Base-by-base conservation (phyloP, 2,888 invertebrate species). In the Coleophora flavipennella region DNA sequence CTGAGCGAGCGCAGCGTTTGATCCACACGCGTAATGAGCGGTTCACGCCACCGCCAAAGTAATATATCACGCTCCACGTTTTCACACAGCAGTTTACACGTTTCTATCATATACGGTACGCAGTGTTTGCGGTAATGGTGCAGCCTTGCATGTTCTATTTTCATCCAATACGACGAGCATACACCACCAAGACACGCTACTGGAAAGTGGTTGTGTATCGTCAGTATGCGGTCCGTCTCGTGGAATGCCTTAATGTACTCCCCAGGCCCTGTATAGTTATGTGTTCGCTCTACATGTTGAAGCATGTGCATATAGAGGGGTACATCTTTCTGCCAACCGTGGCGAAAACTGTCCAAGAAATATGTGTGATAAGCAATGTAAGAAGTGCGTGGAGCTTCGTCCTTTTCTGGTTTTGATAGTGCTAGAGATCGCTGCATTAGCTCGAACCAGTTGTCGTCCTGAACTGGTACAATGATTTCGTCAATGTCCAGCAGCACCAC, bases 111-210 rank as follows among this genome's bases (percentile, higher is more conserved):
- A 39, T 94, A 92, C 54, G 91, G 91, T 4, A 95, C 96, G 76
- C 97, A 97, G 76, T 95, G 95, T 20, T 94, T 94, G 43, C 96
- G 89, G 80, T 97, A 97, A 75, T 97, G 97, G 70, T 97, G 95
- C 58, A 97, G 85, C 51, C 97, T 93, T n/a, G 96, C 97, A 60
- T 92, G 91, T 27, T 85, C 85, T 13, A 92, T 92, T 50, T 93
- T 91, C 49, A 97, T 90, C 40, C 94, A 89, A 78, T 92, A 95
- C 35, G 94, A 92, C 38, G 93, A 93, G 75, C 95, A 96, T 6
- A 89, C 87, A 31, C 92, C 92, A 33, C 94, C 93, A 31, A 96
- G 79, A 63, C 96, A 96, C 42, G 93, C 93, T 51, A 96, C 77
- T 26, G 96, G 96, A 67, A 95, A 96, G 74, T 96, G 96, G 76